Conservation (phyloP, 2,797 vertebrate species). For the Chloroceryle inda region DNA sequence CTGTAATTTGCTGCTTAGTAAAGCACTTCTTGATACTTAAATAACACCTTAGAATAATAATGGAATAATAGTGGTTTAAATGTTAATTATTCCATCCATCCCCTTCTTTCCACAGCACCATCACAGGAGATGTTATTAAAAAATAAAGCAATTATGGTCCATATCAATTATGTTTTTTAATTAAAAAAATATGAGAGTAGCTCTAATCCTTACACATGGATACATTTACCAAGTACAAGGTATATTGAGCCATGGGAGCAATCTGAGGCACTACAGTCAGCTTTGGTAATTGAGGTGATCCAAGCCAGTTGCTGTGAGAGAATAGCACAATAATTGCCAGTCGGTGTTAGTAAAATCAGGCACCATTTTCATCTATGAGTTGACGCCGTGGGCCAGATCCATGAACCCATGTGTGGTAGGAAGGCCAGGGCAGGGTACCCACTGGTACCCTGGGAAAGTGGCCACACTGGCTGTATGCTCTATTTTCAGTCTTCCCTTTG, state of each 20-base stretch:
- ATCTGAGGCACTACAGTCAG: not conserved
- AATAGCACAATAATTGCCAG: not conserved
- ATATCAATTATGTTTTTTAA: not conserved
- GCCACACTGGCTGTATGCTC: rapidly evolving
- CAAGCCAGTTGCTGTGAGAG: not conserved
- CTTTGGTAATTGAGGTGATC: not conserved
- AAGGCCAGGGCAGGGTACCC: not conserved
- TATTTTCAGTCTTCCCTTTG: not conserved
- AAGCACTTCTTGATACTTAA: not conserved
- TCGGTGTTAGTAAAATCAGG: not conserved
- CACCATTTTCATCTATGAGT: not conserved
- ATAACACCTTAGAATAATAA: not conserved
- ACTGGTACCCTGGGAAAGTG: not conserved
- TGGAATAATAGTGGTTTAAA: not conserved
- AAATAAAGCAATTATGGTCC: not conserved
- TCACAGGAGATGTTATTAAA: not conserved
- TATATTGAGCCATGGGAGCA: not conserved
- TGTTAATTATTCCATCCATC: not conserved
- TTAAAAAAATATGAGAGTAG: not conserved
- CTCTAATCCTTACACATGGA: not conserved
- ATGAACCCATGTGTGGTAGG: rapidly evolving
- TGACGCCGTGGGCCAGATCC: rapidly evolving
- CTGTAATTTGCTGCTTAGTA: not conserved
- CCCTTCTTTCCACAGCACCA: not conserved
- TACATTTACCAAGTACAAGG: not conserved